Percentiles rank a stretch among this genome's conserved stretches.
Evolutionary conservation across 1,140 invertebrate species (phyloP).

Genomic region (Pinna nobilis): DNA sequence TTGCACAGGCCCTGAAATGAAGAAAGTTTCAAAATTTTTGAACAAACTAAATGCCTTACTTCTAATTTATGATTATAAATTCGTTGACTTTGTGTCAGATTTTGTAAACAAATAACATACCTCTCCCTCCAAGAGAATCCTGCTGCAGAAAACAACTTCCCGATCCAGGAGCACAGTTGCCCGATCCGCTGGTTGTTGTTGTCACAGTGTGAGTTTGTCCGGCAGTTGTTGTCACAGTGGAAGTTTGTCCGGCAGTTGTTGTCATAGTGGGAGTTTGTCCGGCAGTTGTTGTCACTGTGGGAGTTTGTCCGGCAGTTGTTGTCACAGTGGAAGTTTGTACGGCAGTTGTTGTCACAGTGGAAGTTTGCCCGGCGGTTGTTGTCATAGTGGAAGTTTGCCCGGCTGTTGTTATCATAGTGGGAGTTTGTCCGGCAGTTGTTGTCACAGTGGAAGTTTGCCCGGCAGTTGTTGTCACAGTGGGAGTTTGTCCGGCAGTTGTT

Average conservation of each 20-base stretch:
- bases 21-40: too few species aligned
- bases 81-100: too few species aligned
- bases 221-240: neutral
- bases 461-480: neutral
- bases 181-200: neutral
- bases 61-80: too few species aligned
- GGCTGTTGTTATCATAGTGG: neutral
- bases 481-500: neutral
- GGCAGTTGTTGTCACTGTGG: neutral
- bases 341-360: neutral
- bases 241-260: neutral
- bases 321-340: neutral
- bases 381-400: neutral
- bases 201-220: too few species aligned
- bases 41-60: too few species aligned
- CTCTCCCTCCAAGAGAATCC: constrained; percentile 10
- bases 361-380: neutral
- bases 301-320: neutral
- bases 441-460: neutral
- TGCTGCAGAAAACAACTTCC: constrained; percentile 5
- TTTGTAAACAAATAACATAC: neutral
- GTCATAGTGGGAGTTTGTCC: constrained; percentile 8
- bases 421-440: neutral
- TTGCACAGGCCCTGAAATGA: too few species aligned
- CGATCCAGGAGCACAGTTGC: constrained; percentile 11